Percentiles rank a stretch among this genome's conserved stretches.
These are phyloP conservation scores for Hyperopisus bebe DNA, from an alignment of 2,113 vertebrate species.

Conservation along the genomic window DNA sequence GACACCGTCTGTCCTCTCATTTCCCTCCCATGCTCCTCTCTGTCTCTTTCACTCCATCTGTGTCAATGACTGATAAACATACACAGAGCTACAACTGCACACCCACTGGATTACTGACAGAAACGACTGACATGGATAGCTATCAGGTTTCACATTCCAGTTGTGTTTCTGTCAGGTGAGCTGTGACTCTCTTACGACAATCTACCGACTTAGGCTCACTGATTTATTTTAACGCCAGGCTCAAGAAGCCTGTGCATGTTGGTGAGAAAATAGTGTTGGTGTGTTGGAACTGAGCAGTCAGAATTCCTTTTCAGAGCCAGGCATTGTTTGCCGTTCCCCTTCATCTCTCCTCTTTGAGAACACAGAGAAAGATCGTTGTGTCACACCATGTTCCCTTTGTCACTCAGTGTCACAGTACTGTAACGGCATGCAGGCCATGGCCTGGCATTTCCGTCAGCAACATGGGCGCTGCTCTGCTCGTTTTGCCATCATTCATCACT, in stretches of 20 bases:
- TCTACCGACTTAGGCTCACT: neutral
- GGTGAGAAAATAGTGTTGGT: neutral
- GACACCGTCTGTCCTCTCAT: conserved; percentile 62
- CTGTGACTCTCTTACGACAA: neutral
- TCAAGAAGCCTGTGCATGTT: neutral
- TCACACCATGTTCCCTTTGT: neutral
- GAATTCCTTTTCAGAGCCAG: neutral
- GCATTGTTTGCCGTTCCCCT: neutral
- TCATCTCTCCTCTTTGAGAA: neutral
- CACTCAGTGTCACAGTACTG: neutral
- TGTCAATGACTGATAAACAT: conserved; percentile 24
- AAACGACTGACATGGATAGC: neutral
- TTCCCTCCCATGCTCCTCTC: conserved; percentile 32
- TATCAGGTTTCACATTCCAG: neutral
- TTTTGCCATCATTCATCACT: neutral
- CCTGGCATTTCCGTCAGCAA: neutral
- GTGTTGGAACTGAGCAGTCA: neutral
- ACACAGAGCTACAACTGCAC: conserved; percentile 4
- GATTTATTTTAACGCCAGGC: neutral
- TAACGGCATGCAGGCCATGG: neutral
- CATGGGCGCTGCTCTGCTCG: neutral
- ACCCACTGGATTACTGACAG: neutral
- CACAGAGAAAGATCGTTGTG: conserved; percentile 1
- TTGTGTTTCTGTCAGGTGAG: neutral
- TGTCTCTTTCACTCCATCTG: conserved; percentile 25